Evolutionary conservation across 2,797 vertebrate genomes (phyloP), one percentile per base, ranked within the genome.

Genomic region (Liparis tanakae): DNA sequence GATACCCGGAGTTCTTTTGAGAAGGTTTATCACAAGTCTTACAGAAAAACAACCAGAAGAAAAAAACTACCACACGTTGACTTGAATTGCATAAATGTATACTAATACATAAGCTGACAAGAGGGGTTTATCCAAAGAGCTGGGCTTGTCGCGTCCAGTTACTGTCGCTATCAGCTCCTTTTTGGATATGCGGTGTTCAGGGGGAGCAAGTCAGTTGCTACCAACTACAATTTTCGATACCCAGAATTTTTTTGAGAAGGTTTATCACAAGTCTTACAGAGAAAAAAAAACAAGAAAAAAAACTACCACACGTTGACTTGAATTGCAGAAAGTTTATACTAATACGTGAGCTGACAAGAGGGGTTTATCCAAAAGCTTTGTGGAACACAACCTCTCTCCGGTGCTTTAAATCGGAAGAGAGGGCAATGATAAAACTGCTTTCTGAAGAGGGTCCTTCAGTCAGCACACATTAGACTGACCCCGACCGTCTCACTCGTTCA

Each of bases 391-490:
- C 53, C 22, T 15, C 1, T 22, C 25, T 39, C 37, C 13, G 48
- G 17, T 54, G 46, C 46, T 68, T 63, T n/a, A 67, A 37, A 37
- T 25, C 60, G 10, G 48, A 50, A 25, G 12, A 55, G 10, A 53
- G 56, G 41, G 67, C 22, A 67, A 34, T 66, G 33, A 62, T 55
- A 43, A 67, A 57, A 67, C 39, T 13, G 15, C 22, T 72, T 61
- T 70, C 61, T 75, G 66, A 70, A 62, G 80, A 54, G 60, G 61
- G 63, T 63, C 44, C 69, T 65, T 76, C 78, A 67, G 71, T 33
- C 37, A 8, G 50, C 41, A 83, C 72, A 80, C 50, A 50, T 60
- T 48, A 65, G 13, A 43, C 63, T 65, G 62, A 80, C 75, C 74
- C 73, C 67, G 68, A 39, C 46, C 48, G 59, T 68, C 67, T 70